These are phyloP conservation scores for Papilio protenor DNA, from an alignment of 2,888 invertebrate genomes.

Conservation along the genomic window DNA sequence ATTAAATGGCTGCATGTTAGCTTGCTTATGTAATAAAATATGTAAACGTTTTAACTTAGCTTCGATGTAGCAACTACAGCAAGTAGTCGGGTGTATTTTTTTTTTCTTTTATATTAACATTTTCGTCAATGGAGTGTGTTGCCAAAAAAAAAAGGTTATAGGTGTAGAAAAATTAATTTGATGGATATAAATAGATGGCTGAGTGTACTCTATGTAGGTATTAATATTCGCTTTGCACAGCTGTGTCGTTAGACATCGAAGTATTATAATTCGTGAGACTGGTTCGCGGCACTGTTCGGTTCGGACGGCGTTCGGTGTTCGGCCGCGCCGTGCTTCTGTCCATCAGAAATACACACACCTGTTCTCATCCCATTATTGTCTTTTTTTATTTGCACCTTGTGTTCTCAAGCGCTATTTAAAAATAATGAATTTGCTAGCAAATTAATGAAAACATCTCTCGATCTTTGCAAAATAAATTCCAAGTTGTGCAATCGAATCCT, in stretches of 20 bases:
- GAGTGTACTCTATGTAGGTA: slow-evolving; percentile 40
- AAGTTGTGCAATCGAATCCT: slow-evolving; percentile 19
- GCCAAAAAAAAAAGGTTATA: not conserved
- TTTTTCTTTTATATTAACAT: slow-evolving; percentile 31
- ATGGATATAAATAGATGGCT: slow-evolving; percentile 40
- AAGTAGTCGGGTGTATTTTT: slow-evolving; percentile 33
- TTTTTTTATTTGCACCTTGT: slow-evolving; percentile 56
- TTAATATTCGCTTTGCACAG: slow-evolving; percentile 47
- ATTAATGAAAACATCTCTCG: slow-evolving; percentile 48
- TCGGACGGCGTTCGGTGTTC: slow-evolving; percentile 62
- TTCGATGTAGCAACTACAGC: slow-evolving; percentile 39
- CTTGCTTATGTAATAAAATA: slow-evolving; percentile 43
- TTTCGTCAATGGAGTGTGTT: slow-evolving; percentile 28
- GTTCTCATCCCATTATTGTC: slow-evolving; percentile 59
- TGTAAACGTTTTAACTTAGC: slow-evolving; percentile 33
- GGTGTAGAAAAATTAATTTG: slow-evolving; percentile 33
- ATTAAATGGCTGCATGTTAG: slow-evolving; percentile 42
- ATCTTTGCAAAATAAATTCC: slow-evolving; percentile 2
- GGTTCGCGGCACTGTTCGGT: slow-evolving; percentile 70
- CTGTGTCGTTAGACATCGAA: slow-evolving; percentile 60
- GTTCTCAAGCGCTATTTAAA: slow-evolving; percentile 71
- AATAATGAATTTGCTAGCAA: slow-evolving; percentile 57
- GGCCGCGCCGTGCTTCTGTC: slow-evolving; percentile 82
- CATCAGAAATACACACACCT: slow-evolving; percentile 64
- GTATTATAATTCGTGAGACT: slow-evolving; percentile 58